A percentile compares a stretch with the other conserved stretches of the same genome.
These are phyloP conservation scores for Drosophila lowei DNA, from an alignment of 1,140 invertebrate species.

Conservation along the genomic window DNA sequence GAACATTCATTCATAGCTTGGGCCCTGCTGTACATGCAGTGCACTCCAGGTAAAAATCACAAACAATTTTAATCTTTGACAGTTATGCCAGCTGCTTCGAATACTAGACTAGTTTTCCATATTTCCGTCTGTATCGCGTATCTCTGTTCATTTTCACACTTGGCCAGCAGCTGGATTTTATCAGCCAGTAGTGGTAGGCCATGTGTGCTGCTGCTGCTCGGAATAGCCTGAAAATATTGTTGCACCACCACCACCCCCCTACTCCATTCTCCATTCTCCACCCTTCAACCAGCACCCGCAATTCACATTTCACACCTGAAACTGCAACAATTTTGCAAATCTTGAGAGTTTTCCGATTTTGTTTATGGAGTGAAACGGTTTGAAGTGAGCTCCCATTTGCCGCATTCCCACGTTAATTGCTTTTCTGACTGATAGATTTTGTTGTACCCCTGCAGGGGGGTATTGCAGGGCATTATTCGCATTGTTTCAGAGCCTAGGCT, in stretches of 20 bases:
- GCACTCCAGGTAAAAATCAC: slow-evolving; percentile 4
- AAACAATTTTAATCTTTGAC: slow-evolving; percentile 37
- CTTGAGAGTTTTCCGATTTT: slow-evolving; percentile 41
- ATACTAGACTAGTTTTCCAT: background rate
- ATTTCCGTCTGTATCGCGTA: too few relatives aligned
- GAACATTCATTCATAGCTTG: slow-evolving; percentile 19
- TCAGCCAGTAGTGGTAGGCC: slow-evolving; percentile 17
- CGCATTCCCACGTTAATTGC: slow-evolving; percentile 48
- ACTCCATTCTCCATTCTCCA: too few relatives aligned
- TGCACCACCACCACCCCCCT: slow-evolving; percentile 2
- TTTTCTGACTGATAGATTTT: slow-evolving; percentile 25
- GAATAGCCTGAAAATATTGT: slow-evolving; percentile 31
- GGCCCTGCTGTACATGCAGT: slow-evolving; percentile 26
- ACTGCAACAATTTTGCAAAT: slow-evolving; percentile 28
- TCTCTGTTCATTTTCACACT: slow-evolving; percentile 25
- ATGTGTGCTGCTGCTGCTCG: background rate
- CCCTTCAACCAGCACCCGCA: too few relatives aligned
- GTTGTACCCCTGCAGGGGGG: slow-evolving; percentile 26
- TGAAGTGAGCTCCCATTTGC: slow-evolving; percentile 30
- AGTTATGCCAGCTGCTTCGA: slow-evolving; percentile 28
- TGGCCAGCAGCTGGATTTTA: slow-evolving; percentile 47
- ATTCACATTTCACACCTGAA: slow-evolving; percentile 51
- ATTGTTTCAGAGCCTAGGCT: background rate
- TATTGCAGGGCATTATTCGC: background rate
- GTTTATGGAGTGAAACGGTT: slow-evolving; percentile 45